Base-by-base conservation (phyloP, 2,113 vertebrate species). In the Anolis sagrei region DNA sequence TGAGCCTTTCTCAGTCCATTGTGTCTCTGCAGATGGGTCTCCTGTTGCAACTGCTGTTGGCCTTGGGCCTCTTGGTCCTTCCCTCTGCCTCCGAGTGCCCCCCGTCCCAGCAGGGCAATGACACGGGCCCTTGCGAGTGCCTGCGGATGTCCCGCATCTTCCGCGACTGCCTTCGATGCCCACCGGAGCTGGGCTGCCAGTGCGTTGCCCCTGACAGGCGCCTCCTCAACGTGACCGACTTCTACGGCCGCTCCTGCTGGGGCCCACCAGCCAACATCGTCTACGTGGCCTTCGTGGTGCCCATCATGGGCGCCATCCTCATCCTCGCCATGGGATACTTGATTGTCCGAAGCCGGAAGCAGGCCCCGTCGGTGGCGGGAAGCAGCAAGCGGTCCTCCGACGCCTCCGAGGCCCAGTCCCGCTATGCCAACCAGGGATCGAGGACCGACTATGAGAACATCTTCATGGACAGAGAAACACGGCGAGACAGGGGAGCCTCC, bases 381-480 rank as follows among this genome's bases (percentile, higher is more conserved):
- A 23, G 32, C 16, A 0, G 6, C 0, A 86, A 44, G 3, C 0
- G 7, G 79, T 68, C 75, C 0, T 19, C 85, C 0, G 0, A 4
- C 4, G 11, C 18, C 1, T 54, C 76, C 1, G 76, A 88, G 0
- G 19, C 21, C 74, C 95, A 95, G 76, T 86, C 93, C 0, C 89
- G 86, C 0, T 96, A 96, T 61, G 36, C 89, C 80, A 94, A 91
- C 88, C 87, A 78, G 29, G 1, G 1, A 0, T 0, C 4, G 0
- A 0, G 19, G 0, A 29, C 13, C 0, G 1, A 96, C 48, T 97
- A 97, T 0, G 96, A 96, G 81, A 97, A 97, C 3, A 0, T 96
- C 39, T 94, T 96, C 0, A 4, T 95, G 29, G 39, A 64, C 10
- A 27, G 18, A 66, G 48, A 4, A 62, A 5, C 49, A 34, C 3